Evolutionary conservation across 23 tunicate species (phyloP), one percentile per base, ranked within the genome.

Genomic region (Trididemnum clinides): DNA sequence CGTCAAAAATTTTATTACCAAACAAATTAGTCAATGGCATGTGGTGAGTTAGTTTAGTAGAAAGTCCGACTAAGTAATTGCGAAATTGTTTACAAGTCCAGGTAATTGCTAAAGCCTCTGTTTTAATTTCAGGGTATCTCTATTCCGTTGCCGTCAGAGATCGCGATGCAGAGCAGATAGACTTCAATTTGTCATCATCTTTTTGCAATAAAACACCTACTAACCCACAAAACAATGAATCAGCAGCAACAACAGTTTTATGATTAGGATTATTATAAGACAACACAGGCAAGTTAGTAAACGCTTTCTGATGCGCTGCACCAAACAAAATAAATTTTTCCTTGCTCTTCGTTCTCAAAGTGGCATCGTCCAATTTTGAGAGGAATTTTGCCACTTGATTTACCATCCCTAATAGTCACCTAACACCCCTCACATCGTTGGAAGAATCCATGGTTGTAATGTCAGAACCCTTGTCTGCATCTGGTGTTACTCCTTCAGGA

Each of bases 131-230:
- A 19, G 82, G 72, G 28, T 76, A 76, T 25, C 71, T 39, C 28
- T 39, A 5, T 25, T 76, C 82, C 3, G 82, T 76, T 20, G 33
- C 64, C 2, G 27, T 76, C 72, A 76, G n/a, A 38, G 82, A 76
- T n/a, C 82, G 20, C 6, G 64, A 38, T 12, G 72, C 72, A 76
- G 49, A 76, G 5, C 6, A 12, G 18, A 75, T 30, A 36, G 81
- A 64, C 23, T 44, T 75, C 18, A 36, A 44, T 4, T 7, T 28
- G 10, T 5, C 76, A 36, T 27, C 28, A 22, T 10, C 3, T 26
- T 39, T 75, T 38, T 75, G 81, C 33, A 75, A 5, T 7, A 75
- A 23, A 36, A 75, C 81, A 3, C 27, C 81, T 36, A 64, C 81
- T 38, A 64, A 75, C 12, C 76, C 76, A 69, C 6, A 69, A 5